A percentile compares a stretch with the other conserved stretches of the same genome.
Conservation (phyloP, 2,797 vertebrate species). For the Natrix natrix region DNA sequence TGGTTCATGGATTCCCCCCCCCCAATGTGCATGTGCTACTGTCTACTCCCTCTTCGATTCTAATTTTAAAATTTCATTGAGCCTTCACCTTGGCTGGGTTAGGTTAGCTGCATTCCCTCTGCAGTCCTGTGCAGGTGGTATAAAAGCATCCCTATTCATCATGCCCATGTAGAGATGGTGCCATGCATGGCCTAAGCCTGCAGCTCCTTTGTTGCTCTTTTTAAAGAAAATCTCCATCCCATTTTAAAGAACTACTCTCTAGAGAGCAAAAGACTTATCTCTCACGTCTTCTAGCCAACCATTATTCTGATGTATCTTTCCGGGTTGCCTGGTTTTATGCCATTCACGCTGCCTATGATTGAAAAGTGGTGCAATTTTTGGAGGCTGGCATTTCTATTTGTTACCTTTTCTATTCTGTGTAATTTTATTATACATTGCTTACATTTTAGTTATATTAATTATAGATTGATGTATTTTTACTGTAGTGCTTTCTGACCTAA, state of each 20-base stretch:
- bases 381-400: neutral
- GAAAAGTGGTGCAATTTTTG: neutral
- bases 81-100: neutral
- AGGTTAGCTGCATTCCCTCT: neutral
- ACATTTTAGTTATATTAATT: neutral
- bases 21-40: neutral
- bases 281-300: neutral
- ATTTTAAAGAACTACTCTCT: neutral
- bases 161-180: neutral
- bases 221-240: neutral
- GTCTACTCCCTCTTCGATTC: neutral
- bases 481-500: neutral
- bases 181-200: neutral
- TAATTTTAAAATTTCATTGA: neutral
- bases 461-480: neutral
- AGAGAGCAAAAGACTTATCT: neutral
- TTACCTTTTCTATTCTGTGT: neutral
- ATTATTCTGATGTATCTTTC: neutral
- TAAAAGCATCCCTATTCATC: neutral
- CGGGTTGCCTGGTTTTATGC: neutral
- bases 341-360: neutral
- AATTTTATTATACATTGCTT: neutral
- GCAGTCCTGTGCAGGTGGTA: neutral
- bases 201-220: neutral
- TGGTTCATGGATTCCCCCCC: accelerated